Evolutionary conservation across 2,888 invertebrate species (phyloP), one percentile per base, ranked within the genome.

Genomic region (Falcaria lacertinaria): DNA sequence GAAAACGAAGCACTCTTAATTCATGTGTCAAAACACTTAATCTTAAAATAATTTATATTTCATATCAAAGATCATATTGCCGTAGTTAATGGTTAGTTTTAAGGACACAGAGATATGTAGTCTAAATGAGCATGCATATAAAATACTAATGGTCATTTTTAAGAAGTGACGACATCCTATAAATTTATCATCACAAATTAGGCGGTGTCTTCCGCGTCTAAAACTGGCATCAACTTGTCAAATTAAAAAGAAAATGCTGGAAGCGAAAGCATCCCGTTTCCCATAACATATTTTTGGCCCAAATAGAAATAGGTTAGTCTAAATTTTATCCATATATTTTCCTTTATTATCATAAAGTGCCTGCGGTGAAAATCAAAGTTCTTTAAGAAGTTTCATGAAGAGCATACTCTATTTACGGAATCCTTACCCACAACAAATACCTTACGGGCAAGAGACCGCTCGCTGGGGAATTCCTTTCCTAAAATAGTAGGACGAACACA

Each of bases 181-280:
- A 50, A 69, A 79, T 80, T 79, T 74, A 78, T 82, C 74, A 71
- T 73, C 63, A 69, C 73, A 74, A 83, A 85, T 83, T 82, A 80
- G 73, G 44, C 42, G 48, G 45, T 44, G 42, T 56, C 76, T 84
- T 87, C 85, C 85, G 84, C 64, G 74, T 81, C 59, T 60, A 64
- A 57, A 74, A 66, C 60, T 61, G 43, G 37, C 50, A 45, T 57
- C 57, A 51, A 58, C 63, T 57, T 64, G 67, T 73, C 71, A 68
- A 70, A 64, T 60, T 60, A 59, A 61, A 57, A 64, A 63, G 66
- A 68, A 52, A 57, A 67, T 64, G 54, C 48, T 45, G 50, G 55
- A 48, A 62, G 66, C n/a, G 54, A 53, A 25, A 42, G 47, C 55
- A 55, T 61, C 60, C 58, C 52, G 52, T 55, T 63, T 61, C 58